Evolutionary conservation across 2,113 vertebrate species (phyloP), one percentile per base, ranked within the genome.

Genomic region (Colistium nudipinnis): DNA sequence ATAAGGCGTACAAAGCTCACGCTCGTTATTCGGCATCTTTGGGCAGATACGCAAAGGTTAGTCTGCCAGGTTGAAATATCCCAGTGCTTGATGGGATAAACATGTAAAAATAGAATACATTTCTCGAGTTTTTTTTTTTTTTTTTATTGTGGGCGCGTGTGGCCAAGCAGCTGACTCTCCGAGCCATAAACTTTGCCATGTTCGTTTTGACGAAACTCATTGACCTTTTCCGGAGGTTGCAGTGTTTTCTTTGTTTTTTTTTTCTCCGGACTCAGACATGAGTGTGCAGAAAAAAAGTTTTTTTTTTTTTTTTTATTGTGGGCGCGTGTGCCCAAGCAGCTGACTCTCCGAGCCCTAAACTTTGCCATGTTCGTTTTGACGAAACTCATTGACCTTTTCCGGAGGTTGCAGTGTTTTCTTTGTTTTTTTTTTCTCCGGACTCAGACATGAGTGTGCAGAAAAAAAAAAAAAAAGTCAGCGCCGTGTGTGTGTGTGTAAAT

Each of bases 361-460:
- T n/a, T n/a, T n/a, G n/a, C n/a, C n/a, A n/a, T n/a, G n/a, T n/a
- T n/a, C n/a, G n/a, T n/a, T n/a, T n/a, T n/a, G n/a, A 20, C 57
- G 38, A 61, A 63, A 66, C 30, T 56, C 14, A 74, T 73, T 48
- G 48, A 75, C 54, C 74, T 80, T 67, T 77, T 49, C 51, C 39
- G n/a, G 65, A 20, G 71, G 65, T 67, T 63, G 64, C 9, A 31
- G 7, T 12, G 64, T 14, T 82, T 60, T n/a, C n/a, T n/a, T n/a
- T 45, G 43, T 16, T 39, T 13, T 16, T 39, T 38, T 14, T 19
- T 2, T 52, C 67, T 68, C 53, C 10, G 33, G 76, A n/a, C n/a
- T n/a, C 79, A 78, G 83, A 85, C 70, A 56, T 85, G 85, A 90
- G 72, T 77, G 76, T 83, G 83, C 85, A 85, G 69, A 88, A 87